Percentiles rank a stretch among this genome's conserved stretches.
Evolutionary conservation across 2,888 invertebrate genomes (phyloP).

Genomic region (Ornithoptera priamus): DNA sequence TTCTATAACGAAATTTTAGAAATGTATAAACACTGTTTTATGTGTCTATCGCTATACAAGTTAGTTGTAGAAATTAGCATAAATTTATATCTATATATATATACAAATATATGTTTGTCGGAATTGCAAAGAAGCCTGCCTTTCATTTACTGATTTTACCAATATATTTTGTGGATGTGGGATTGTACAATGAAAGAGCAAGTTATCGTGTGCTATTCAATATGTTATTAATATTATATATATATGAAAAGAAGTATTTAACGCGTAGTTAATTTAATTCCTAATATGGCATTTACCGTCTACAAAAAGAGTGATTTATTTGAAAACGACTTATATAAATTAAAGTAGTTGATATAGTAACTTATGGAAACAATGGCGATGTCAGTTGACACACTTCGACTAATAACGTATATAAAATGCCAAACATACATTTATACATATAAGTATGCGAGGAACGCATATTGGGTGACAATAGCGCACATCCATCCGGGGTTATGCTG

Average conservation of each 20-base stretch:
- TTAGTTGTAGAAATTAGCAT: slow-evolving; percentile 59
- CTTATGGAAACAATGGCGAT: slow-evolving; percentile 55
- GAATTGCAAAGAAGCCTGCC: slow-evolving; percentile 59
- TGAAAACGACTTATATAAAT: slow-evolving; percentile 67
- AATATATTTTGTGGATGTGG: slow-evolving; percentile 53
- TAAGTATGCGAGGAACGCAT: slow-evolving; percentile 53
- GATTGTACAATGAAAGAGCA: slow-evolving; percentile 45
- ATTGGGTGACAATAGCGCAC: slow-evolving; percentile 51
- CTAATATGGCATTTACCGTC: slow-evolving; percentile 79
- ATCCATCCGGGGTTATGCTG: slow-evolving; percentile 47
- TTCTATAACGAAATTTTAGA: slow-evolving; percentile 68
- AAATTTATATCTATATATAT: slow-evolving; percentile 41
- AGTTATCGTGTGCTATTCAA: slow-evolving; percentile 50
- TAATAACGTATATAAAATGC: slow-evolving; percentile 57
- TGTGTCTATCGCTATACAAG: slow-evolving; percentile 70
- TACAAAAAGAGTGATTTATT: slow-evolving; percentile 72
- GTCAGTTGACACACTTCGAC: slow-evolving; percentile 42
- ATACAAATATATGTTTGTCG: slow-evolving; percentile 49
- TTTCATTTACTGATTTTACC: slow-evolving; percentile 59
- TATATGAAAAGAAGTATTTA: slow-evolving; percentile 50
- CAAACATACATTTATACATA: slow-evolving; percentile 55
- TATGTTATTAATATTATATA: slow-evolving; percentile 36
- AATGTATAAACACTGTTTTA: slow-evolving; percentile 67
- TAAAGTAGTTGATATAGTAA: slow-evolving; percentile 65
- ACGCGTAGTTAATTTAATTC: slow-evolving; percentile 68